A percentile compares a stretch with the other conserved stretches of the same genome.
Evolutionary conservation across 2,113 vertebrate species (phyloP).

Genomic region (Orycteropus afer): DNA sequence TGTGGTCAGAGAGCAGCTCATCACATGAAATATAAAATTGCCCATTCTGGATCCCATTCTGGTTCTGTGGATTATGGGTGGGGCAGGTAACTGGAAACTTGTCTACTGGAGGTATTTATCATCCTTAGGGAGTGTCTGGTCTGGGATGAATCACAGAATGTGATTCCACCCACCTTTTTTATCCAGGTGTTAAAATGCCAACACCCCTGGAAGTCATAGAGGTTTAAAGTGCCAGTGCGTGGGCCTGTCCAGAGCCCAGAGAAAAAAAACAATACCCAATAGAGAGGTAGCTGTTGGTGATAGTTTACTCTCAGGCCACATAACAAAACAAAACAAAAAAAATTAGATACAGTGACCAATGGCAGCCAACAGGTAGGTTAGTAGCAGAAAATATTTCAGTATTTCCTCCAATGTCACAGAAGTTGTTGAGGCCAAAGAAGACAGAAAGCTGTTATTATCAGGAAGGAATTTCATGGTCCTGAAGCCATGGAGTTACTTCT

Average conservation of each 20-base stretch:
- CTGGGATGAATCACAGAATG: conserved; percentile 21
- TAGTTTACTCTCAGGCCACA: neutral
- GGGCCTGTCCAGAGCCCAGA: neutral
- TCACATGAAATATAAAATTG: neutral
- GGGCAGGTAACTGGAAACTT: conserved; percentile 19
- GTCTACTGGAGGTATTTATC: conserved; percentile 21
- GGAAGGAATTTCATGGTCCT: neutral
- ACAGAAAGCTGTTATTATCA: neutral
- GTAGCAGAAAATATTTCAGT: neutral
- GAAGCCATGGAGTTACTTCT: neutral
- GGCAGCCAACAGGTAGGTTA: neutral
- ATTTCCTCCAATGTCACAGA: neutral
- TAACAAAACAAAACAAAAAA: neutral
- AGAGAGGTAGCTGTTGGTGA: neutral
- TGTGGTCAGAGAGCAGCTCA: neutral
- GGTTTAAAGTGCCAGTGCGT: conserved; percentile 9
- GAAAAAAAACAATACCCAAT: neutral
- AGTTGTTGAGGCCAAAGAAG: neutral
- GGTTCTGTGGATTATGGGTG: neutral
- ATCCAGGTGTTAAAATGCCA: conserved; percentile 67
- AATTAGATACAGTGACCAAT: neutral
- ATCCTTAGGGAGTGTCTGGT: conserved; percentile 56
- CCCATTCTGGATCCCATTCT: neutral
- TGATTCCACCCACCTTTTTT: conserved; percentile 60
- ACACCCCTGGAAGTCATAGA: conserved; percentile 56